Conservation (phyloP, 2,888 invertebrate genomes). For the Azorinus chamasolen region DNA sequence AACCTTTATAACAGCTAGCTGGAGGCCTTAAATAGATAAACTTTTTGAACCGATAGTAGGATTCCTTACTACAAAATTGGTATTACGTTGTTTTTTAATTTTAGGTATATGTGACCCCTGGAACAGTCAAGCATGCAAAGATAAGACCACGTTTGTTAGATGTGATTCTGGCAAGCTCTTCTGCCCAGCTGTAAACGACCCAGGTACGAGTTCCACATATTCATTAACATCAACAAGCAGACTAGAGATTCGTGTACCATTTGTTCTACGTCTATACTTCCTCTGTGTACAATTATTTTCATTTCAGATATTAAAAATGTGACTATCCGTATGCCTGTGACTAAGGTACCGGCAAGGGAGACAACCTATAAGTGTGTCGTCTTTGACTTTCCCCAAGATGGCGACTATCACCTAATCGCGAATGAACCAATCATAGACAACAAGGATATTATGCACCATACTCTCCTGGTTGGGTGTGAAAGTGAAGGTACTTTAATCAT, state of each 20-base stretch:
- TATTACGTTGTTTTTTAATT: conserved; percentile 28
- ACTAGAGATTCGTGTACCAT: too few relatives aligned
- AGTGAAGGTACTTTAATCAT: conserved; percentile 12
- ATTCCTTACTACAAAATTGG: too few relatives aligned
- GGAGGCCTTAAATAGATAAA: too few relatives aligned
- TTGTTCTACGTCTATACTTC: background rate
- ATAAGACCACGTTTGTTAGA: background rate
- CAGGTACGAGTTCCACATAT: conserved; percentile 3
- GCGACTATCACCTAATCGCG: conserved; percentile 61
- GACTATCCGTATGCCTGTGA: conserved; percentile 32
- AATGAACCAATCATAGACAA: conserved; percentile 55
- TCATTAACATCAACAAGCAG: too few relatives aligned
- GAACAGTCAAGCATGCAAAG: conserved; percentile 1
- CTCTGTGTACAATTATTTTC: too few relatives aligned
- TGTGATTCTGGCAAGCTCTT: conserved; percentile 18
- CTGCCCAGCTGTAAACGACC: conserved; percentile 16
- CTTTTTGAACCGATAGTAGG: too few relatives aligned
- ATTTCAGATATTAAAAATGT: conserved; percentile 36
- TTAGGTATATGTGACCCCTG: conserved; percentile 43
- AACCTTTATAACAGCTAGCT: too few relatives aligned
- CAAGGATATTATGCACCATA: conserved; percentile 60
- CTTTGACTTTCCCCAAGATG: conserved; percentile 51
- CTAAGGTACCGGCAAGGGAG: conserved; percentile 45
- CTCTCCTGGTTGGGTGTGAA: conserved; percentile 24
- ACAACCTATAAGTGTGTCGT: conserved; percentile 61